Evolutionary conservation across 64 coral and sea anemone species (phyloP).

Genomic region (Pocillopora damicornis): DNA sequence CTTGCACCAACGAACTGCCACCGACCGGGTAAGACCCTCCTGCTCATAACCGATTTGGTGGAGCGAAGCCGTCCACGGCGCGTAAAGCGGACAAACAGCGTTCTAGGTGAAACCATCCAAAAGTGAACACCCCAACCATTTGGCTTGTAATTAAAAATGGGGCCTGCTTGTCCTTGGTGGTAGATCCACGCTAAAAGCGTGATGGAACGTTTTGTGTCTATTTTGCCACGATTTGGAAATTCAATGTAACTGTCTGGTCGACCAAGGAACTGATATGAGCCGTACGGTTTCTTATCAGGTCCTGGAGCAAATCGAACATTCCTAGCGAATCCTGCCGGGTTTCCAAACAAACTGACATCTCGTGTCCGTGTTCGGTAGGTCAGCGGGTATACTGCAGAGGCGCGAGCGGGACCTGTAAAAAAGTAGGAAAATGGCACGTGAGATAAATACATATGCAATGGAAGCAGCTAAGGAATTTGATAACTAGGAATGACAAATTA

Average conservation of each 20-base stretch:
- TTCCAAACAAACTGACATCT: slow-evolving; percentile 59
- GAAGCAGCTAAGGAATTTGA: no score
- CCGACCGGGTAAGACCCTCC: slow-evolving; percentile 2
- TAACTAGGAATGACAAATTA: no score
- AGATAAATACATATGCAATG: background rate
- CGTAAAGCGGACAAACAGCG: slow-evolving; percentile 65
- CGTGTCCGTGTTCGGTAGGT: slow-evolving; percentile 33
- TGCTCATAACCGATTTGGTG: slow-evolving; percentile 10
- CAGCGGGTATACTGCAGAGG: slow-evolving; percentile 65
- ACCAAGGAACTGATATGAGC: slow-evolving; percentile 52
- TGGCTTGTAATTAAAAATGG: slow-evolving; percentile 68
- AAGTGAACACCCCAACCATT: slow-evolving; percentile 75
- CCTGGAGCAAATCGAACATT: slow-evolving; percentile 48
- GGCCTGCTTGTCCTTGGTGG: slow-evolving; percentile 47
- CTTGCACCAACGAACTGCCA: slow-evolving; percentile 80
- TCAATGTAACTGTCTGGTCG: slow-evolving; percentile 57
- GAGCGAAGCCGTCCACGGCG: slow-evolving; percentile 39
- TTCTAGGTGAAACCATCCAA: slow-evolving; percentile 50
- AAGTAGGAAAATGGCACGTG: background rate
- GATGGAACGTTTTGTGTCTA: slow-evolving; percentile 56
- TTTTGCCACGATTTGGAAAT: slow-evolving; percentile 58
- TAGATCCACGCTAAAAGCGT: slow-evolving; percentile 70
- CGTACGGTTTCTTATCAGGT: slow-evolving; percentile 38
- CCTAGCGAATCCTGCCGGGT: slow-evolving; percentile 26
- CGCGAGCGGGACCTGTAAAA: slow-evolving; percentile 38